Base-by-base conservation (phyloP, 2,888 invertebrate genomes). In the Lysandra bellargus region DNA sequence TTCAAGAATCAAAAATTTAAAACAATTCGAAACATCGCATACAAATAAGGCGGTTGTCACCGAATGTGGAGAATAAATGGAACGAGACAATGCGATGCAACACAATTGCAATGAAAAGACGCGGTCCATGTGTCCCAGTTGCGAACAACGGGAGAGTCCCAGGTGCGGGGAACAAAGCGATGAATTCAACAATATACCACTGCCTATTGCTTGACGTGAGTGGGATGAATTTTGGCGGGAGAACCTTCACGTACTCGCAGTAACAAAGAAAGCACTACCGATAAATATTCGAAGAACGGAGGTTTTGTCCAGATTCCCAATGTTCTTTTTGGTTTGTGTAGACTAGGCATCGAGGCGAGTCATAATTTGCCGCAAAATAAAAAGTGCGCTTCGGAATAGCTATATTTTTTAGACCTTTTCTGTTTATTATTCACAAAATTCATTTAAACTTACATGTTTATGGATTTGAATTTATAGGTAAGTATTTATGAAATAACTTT, bases 31-130 rank as follows among this genome's bases (percentile, higher is more conserved):
- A 81, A 79, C 75, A 69, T 72, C 72, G 64, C 78, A 80, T 60
- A 84, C 83, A 85, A 85, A 85, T 84, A 85, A 85, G 86, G 84
- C 83, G 81, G 86, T 87, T 87, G 87, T 87, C 88, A 86, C 85
- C 83, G 81, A 84, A 86, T 83, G 83, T 80, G 83, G 80, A 82
- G 86, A 86, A 86, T 87, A 92, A 93, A 93, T 91, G 92, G 90
- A 91, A 91, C 86, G 85, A 87, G 89, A 93, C 93, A 93, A 93
- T 93, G 85, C 88, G 81, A 82, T 85, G 88, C 91, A 91, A 91
- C 87, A 92, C 94, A 93, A 93, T 93, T 92, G 92, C 87, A 88
- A 84, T 90, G 92, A 91, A 94, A 93, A 93, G 93, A 91, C 91
- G 88, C 86, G 86, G 87, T 84, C 86, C 83, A 89, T 91, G 90